Evolutionary conservation across 2,888 invertebrate genomes (phyloP).

Genomic region (Bellardia bayeri): DNA sequence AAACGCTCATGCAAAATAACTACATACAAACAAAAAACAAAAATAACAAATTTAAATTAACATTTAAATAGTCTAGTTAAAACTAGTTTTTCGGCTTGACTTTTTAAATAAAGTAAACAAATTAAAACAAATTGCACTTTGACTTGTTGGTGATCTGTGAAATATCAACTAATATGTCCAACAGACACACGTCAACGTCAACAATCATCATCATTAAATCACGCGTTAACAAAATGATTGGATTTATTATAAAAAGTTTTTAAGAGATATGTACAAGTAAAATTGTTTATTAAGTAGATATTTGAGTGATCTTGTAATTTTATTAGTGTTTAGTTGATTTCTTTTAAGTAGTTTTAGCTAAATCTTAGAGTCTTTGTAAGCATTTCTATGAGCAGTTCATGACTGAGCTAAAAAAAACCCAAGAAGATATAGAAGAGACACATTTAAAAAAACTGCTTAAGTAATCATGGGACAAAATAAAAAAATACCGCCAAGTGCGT

Average conservation of each 20-base stretch:
- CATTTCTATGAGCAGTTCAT: too few species aligned
- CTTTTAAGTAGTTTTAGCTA: too few species aligned
- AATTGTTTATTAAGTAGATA: background rate
- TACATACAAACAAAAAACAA: background rate
- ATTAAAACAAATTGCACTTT: background rate
- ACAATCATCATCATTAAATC: conserved; percentile 32
- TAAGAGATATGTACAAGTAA: background rate
- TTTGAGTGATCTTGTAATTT: too few species aligned
- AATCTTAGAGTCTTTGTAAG: too few species aligned
- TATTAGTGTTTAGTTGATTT: too few species aligned
- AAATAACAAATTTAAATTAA: background rate
- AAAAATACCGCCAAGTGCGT: background rate
- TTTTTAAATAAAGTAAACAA: background rate
- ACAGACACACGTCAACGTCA: background rate
- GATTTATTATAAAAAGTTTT: background rate
- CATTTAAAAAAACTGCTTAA: background rate
- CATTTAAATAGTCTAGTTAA: conserved; percentile 6
- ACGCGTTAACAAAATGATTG: conserved; percentile 34
- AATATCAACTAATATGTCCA: background rate
- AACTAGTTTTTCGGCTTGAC: conserved; percentile 7
- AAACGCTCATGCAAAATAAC: background rate
- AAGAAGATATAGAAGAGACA: background rate
- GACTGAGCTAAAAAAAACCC: too few species aligned
- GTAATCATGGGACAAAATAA: background rate
- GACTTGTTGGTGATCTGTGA: background rate